Conservation (phyloP, 2,113 vertebrate genomes). For the Pungitius pungitius region DNA sequence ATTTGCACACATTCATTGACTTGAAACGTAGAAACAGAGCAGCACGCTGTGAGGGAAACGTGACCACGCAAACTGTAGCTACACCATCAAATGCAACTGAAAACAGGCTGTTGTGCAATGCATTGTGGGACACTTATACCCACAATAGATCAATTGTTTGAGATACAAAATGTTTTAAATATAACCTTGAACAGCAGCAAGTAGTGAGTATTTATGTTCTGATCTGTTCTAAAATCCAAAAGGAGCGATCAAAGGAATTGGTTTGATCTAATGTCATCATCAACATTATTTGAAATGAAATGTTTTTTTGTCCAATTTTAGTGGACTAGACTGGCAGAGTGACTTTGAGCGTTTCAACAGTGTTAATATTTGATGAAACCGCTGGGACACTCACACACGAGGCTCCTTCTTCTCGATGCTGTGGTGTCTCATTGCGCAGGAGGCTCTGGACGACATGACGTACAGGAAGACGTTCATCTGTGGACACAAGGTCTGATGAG, state of each 20-base stretch:
- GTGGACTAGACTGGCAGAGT: neutral
- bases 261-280: no score
- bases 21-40: slow-evolving; percentile 5
- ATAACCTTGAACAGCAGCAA: neutral
- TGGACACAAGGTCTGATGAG: slow-evolving; percentile 26
- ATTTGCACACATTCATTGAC: neutral
- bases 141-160: neutral
- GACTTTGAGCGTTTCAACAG: neutral
- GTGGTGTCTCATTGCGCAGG: slow-evolving; percentile 82
- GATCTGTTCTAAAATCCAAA: no score
- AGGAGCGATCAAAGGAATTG: no score
- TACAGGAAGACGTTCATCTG: slow-evolving; percentile 92
- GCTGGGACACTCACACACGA: slow-evolving; percentile 83
- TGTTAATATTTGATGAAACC: neutral
- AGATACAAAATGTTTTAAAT: neutral
- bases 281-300: no score
- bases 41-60: neutral
- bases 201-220: neutral
- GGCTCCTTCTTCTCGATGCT: slow-evolving; percentile 89
- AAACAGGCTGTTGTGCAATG: neutral
- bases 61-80: neutral
- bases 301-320: no score
- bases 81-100: neutral
- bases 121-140: neutral
- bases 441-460: slow-evolving; percentile 86